Percentiles rank a stretch among this genome's conserved stretches.
Evolutionary conservation across 2,888 invertebrate species (phyloP).

Genomic region (Sarcophaga subvicina): DNA sequence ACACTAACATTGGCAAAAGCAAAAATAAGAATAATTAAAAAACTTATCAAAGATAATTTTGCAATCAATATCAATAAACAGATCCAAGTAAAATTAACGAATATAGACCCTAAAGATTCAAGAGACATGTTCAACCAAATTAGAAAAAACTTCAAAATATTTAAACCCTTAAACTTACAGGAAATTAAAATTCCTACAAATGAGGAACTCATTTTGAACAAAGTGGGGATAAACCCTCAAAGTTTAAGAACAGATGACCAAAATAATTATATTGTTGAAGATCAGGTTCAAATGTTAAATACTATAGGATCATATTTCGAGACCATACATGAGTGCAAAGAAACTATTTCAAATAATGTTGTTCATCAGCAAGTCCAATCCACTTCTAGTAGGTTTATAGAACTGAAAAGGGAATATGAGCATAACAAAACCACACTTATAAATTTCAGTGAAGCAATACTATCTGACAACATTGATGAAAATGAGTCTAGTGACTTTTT

Average conservation of each 20-base stretch:
- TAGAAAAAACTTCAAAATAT: too few species aligned
- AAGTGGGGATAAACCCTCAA: background rate
- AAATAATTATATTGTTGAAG: conserved; percentile 1
- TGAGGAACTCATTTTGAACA: background rate
- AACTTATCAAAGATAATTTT: too few species aligned
- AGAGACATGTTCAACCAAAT: too few species aligned
- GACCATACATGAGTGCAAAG: background rate
- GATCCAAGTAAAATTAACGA: too few species aligned
- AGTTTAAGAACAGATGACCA: background rate
- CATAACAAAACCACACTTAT: background rate
- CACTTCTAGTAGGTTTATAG: conserved; percentile 4
- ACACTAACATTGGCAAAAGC: conserved; percentile 3
- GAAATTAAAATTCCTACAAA: too few species aligned
- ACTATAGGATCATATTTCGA: background rate
- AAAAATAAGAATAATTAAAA: background rate
- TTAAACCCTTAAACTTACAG: background rate
- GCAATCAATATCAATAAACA: too few species aligned
- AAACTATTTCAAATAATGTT: background rate
- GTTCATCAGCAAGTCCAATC: background rate
- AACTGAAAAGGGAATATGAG: conserved; percentile 12
- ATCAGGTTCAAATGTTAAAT: background rate
- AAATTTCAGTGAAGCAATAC: background rate
- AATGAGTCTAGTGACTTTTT: background rate
- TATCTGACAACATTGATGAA: background rate
- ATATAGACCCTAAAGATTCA: too few species aligned